Evolutionary conservation across 2,797 vertebrate species (phyloP).

Genomic region (Arnoldichthys spilopterus): DNA sequence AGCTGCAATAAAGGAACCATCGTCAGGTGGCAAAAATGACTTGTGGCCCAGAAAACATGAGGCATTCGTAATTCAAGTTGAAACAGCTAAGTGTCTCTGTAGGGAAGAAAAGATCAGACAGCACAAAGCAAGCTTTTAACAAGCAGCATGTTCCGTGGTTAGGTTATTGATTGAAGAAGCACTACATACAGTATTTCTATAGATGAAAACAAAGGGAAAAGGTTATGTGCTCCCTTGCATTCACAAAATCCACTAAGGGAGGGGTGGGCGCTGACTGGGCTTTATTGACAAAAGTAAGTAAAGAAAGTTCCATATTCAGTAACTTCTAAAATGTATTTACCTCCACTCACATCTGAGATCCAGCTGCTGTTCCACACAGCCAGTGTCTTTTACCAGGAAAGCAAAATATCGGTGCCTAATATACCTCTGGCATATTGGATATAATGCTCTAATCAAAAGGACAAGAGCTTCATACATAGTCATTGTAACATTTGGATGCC

Average conservation of each 20-base stretch:
- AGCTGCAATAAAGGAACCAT: slow-evolving; percentile 58
- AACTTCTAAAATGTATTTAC: slow-evolving; percentile 70
- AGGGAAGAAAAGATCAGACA: slow-evolving; percentile 50
- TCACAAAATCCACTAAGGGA: slow-evolving; percentile 48
- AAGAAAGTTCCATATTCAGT: slow-evolving; percentile 58
- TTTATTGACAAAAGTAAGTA: slow-evolving; percentile 65
- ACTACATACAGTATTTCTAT: slow-evolving; percentile 43
- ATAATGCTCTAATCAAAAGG: slow-evolving; percentile 63
- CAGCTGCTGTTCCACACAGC: slow-evolving; percentile 21
- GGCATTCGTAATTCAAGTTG: slow-evolving; percentile 54
- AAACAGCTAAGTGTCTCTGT: slow-evolving; percentile 52
- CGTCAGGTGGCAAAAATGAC: slow-evolving; percentile 58
- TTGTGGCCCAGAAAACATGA: slow-evolving; percentile 54
- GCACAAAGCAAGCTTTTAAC: slow-evolving; percentile 56
- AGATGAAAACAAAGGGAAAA: slow-evolving; percentile 49
- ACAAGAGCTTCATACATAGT: slow-evolving; percentile 63
- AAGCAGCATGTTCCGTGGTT: slow-evolving; percentile 52
- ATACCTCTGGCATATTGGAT: slow-evolving; percentile 55
- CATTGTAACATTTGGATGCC: slow-evolving; percentile 69
- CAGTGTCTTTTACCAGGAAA: slow-evolving; percentile 61
- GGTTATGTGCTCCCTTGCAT: slow-evolving; percentile 48
- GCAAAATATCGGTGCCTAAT: slow-evolving; percentile 66
- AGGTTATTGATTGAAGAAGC: slow-evolving; percentile 59
- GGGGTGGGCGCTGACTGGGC: slow-evolving; percentile 17
- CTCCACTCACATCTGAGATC: slow-evolving; percentile 50